These are phyloP conservation scores for Dasypogon diadema DNA, from an alignment of 2,888 invertebrate genomes.

Conservation along the genomic window DNA sequence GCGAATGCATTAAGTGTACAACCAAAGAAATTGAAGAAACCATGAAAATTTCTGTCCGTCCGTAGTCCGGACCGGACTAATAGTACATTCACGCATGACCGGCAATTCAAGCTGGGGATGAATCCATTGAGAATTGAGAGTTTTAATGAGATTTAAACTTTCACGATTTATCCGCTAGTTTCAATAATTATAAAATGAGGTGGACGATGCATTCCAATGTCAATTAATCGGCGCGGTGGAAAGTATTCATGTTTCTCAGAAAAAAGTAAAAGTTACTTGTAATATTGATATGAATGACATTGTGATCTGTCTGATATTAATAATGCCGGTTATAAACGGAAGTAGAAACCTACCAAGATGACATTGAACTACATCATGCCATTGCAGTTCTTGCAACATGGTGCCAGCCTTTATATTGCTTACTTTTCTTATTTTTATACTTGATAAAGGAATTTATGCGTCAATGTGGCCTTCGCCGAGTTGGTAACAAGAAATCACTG, in stretches of 20 bases:
- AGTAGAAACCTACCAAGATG: conserved; percentile 11
- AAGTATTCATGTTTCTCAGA: background rate
- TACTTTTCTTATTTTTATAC: conserved; percentile 16
- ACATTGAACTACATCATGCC: conserved; percentile 36
- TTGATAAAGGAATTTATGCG: conserved; percentile 6
- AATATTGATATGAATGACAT: conserved; percentile 19
- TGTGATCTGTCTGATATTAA: conserved; percentile 16
- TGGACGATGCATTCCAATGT: background rate
- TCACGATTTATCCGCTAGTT: conserved; percentile 25
- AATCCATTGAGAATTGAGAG: background rate
- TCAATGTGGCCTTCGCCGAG: conserved; percentile 1
- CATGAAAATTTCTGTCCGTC: background rate
- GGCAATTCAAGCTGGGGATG: too few species aligned
- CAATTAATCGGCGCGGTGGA: background rate
- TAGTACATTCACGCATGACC: background rate
- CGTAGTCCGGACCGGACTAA: too few species aligned
- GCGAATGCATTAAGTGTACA: background rate
- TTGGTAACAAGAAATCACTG: conserved; percentile 5
- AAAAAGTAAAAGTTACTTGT: conserved; percentile 13
- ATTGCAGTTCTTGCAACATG: background rate
- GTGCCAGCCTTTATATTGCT: background rate
- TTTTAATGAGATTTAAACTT: conserved; percentile 28
- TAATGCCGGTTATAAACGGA: conserved; percentile 6
- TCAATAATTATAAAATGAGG: background rate
- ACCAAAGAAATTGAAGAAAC: background rate